These are phyloP conservation scores for Epizoanthus stellaris DNA, from an alignment of 92 coral and sea anemone genomes.

Conservation along the genomic window DNA sequence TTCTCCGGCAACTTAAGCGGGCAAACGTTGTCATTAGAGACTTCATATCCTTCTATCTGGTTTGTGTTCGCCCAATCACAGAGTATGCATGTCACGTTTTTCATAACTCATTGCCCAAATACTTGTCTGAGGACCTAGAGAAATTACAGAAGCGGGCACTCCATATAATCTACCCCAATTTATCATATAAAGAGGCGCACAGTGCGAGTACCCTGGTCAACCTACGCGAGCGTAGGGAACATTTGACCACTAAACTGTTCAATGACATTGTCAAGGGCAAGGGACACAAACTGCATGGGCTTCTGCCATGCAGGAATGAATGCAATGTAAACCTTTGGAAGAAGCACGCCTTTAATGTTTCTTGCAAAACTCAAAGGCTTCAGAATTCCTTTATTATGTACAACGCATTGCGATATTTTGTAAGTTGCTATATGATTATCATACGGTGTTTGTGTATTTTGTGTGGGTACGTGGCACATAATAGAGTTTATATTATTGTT, in stretches of 20 bases:
- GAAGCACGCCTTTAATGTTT: not conserved
- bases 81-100: not conserved
- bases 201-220: not conserved
- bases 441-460: too few relatives aligned
- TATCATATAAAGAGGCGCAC: constrained; percentile 37
- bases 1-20: constrained; percentile 17
- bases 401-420: not conserved
- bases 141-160: constrained; percentile 40
- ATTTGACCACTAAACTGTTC: constrained; percentile 29
- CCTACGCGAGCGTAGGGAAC: constrained; percentile 19
- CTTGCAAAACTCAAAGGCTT: not conserved
- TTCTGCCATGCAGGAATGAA: not conserved
- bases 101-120: not conserved
- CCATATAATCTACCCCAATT: constrained; percentile 25
- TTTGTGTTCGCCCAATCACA: not conserved
- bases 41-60: constrained; percentile 3
- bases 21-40: constrained; percentile 7
- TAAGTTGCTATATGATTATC: too few relatives aligned
- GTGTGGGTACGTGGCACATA: too few relatives aligned
- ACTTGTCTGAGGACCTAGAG: constrained; percentile 12
- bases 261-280: constrained; percentile 15
- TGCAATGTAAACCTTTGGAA: not conserved
- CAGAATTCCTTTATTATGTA: not conserved
- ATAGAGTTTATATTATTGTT: too few relatives aligned
- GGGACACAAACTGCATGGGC: not conserved